Percentiles rank a stretch among this genome's conserved stretches.
phyloP scores from a whole-genome alignment of 2,888 invertebrate genomes.

The Alentia gelatinosa region DNA sequence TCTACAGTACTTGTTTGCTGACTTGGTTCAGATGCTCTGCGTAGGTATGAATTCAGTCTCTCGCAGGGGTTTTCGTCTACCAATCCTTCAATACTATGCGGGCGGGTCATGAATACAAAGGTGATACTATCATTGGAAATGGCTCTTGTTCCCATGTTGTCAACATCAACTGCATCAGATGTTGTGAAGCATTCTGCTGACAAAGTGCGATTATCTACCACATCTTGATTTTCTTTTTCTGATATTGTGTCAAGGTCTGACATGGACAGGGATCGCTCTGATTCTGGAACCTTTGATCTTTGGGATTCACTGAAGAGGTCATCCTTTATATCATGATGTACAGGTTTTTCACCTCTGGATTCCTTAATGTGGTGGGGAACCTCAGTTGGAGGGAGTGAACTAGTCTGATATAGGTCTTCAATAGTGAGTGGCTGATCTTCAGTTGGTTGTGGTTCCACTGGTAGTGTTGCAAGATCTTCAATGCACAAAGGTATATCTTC shows the following conservation, averaged over 20 bases:
- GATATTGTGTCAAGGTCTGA: conserved; percentile 55
- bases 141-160: conserved; percentile 4
- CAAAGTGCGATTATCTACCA: not conserved
- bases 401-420: not conserved
- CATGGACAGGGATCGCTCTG: conserved; percentile 52
- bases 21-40: not conserved
- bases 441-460: not conserved
- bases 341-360: not conserved
- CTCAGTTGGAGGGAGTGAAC: not conserved
- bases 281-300: not conserved
- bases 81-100: conserved; percentile 23
- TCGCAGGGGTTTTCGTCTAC: not conserved
- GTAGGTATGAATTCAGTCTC: not conserved
- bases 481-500: not conserved
- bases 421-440: not conserved
- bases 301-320: not conserved
- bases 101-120: conserved; percentile 58
- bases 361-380: not conserved
- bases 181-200: conserved; percentile 57
- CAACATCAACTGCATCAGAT: conserved; percentile 24
- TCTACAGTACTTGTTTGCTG: not conserved
- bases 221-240: conserved; percentile 37
- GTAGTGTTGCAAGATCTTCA: not conserved
- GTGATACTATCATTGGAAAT: conserved; percentile 60
- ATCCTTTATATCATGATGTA: not conserved